Evolutionary conservation across 2,113 vertebrate genomes (phyloP), one percentile per base, ranked within the genome.

Genomic region (Gavia stellata): DNA sequence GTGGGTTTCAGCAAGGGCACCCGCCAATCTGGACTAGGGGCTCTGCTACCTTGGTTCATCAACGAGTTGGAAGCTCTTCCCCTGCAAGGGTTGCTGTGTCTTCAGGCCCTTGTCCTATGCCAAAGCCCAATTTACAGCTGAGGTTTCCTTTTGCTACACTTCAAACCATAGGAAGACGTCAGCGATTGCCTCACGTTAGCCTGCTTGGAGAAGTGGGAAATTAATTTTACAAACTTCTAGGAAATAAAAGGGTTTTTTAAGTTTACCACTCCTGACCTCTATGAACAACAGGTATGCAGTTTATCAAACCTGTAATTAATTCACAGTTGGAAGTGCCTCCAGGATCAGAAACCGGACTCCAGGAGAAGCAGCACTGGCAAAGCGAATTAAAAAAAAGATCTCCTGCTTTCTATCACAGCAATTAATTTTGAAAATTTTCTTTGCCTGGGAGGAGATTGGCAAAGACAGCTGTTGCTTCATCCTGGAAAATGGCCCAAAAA

Each of bases 381-480:
- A 93, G 59, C 1, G 12, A 72, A 83, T 26, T 7, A 42, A 28
- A 77, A 81, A 55, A 40, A 31, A 33, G 26, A 17, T 14, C 40
- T 94, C 11, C 89, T 97, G 96, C 40, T 94, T 96, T 94, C 74
- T 93, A 66, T 96, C 92, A 96, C 31, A 70, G 47, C 70, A 93
- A 73, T 96, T 90, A 6, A 88, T 96, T 94, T 94, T 96, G 96
- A 97, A 95, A 81, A 89, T 95, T 91, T 85, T 88, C 88, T 71
- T 95, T 85, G 90, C 93, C 90, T 91, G 82, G 36, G 49, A 87
- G 91, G 96, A 91, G 84, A 87, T 83, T 97, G 94, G 78, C 82
- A 91, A 91, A 95, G 86, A 95, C 91, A 94, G 91, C 77, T 96
- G 88, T 96, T 97, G 83, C 67, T 95, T 92, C 92, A 93, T 92